Evolutionary conservation across 2,888 invertebrate genomes (phyloP).

Genomic region (Leptopterna dolabrata): DNA sequence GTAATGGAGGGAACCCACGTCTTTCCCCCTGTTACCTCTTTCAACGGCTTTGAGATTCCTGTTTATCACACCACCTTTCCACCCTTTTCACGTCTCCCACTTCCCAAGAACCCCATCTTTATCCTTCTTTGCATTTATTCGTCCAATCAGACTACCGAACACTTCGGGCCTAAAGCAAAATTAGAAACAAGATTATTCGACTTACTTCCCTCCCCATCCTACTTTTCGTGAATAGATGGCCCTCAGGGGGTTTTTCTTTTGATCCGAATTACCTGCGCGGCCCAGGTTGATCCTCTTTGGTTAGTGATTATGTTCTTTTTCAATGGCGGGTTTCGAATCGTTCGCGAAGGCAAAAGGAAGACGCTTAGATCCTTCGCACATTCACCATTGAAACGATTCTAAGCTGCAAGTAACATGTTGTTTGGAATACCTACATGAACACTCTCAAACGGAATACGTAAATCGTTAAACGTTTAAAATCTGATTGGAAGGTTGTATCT

Average conservation of each 20-base stretch:
- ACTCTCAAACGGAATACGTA: background rate
- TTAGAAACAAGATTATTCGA: constrained; percentile 43
- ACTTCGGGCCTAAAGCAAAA: constrained; percentile 40
- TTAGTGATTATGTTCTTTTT: background rate
- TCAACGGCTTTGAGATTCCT: constrained; percentile 36
- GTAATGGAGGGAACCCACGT: background rate
- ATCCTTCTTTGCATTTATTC: constrained; percentile 20
- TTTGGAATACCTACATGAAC: background rate
- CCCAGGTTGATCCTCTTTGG: constrained; percentile 13
- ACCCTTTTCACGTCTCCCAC: background rate
- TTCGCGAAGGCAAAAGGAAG: background rate
- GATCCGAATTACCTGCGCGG: background rate
- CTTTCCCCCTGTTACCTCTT: constrained; percentile 6
- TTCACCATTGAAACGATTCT: background rate
- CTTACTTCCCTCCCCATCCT: background rate
- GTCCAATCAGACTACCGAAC: constrained; percentile 32
- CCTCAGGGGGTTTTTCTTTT: background rate
- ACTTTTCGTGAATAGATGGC: background rate
- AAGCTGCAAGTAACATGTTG: background rate
- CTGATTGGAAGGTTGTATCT: no score
- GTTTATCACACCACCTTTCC: constrained; percentile 22
- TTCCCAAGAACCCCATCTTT: background rate
- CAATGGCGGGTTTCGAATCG: background rate
- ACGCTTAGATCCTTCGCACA: background rate
- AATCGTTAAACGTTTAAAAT: background rate